A percentile compares a stretch with the other conserved stretches of the same genome.
These are phyloP conservation scores for Xestobium rufovillosum DNA, from an alignment of 2,888 invertebrate species.

Conservation along the genomic window DNA sequence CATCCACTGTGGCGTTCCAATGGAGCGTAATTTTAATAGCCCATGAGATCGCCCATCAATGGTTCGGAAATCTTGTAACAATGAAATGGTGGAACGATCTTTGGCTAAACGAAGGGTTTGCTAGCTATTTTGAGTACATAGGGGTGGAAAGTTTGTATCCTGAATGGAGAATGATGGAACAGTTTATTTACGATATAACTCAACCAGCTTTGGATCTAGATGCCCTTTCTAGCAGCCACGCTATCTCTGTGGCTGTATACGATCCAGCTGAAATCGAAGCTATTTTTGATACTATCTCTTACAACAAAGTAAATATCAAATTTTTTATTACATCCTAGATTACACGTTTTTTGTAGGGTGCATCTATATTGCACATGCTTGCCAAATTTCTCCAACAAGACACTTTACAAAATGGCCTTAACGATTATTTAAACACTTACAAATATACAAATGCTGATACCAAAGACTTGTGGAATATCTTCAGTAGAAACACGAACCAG, in stretches of 20 bases:
- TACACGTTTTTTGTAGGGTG: conserved; percentile 47
- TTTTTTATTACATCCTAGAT: no score
- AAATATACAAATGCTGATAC: conserved; percentile 68
- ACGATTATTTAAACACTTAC: conserved; percentile 60
- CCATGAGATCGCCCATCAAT: conserved; percentile 71
- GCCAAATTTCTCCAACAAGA: conserved; percentile 59
- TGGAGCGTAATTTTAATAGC: conserved; percentile 59
- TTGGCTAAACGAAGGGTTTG: conserved; percentile 87
- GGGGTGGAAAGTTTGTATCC: conserved; percentile 56
- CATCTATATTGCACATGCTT: conserved; percentile 64
- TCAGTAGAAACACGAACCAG: conserved; percentile 57
- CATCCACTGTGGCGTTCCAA: conserved; percentile 58
- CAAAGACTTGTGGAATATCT: conserved; percentile 72
- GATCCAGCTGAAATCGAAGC: conserved; percentile 65
- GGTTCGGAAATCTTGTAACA: conserved; percentile 88
- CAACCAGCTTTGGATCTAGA: conserved; percentile 62
- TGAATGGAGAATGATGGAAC: conserved; percentile 63
- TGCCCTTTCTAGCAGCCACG: conserved; percentile 62
- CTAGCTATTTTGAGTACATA: conserved; percentile 73
- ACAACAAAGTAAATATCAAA: conserved; percentile 54
- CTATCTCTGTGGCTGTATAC: conserved; percentile 59
- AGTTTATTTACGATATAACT: conserved; percentile 60
- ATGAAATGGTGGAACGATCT: conserved; percentile 92
- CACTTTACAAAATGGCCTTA: conserved; percentile 55
- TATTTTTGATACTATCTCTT: conserved; percentile 69